Conservation (phyloP, 2,113 vertebrate species). For the Rattus rattus region DNA sequence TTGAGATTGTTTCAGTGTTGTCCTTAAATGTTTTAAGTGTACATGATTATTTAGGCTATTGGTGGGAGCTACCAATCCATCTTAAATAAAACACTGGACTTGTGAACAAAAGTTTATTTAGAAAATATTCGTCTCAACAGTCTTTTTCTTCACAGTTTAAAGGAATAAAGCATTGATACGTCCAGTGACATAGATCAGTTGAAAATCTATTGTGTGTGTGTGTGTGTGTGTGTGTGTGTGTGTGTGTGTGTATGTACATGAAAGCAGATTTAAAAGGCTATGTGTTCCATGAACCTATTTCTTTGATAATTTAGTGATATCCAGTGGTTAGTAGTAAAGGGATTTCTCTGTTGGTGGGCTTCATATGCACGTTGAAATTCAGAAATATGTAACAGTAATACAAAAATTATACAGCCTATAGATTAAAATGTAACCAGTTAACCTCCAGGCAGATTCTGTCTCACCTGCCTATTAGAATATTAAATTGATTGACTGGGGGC, state of each 20-base stretch:
- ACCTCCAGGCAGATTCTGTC: not conserved
- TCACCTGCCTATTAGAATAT: not conserved
- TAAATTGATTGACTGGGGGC: not conserved
- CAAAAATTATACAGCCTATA: not conserved
- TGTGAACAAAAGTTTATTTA: not conserved
- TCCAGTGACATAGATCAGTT: not conserved
- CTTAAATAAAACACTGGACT: not conserved
- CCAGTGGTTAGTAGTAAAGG: not conserved
- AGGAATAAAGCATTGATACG: not conserved
- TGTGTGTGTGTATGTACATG: not conserved
- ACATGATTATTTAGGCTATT: not conserved
- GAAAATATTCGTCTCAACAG: not conserved
- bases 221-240: no score
- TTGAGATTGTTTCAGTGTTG: not conserved
- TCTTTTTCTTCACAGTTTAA: not conserved
- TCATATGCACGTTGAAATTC: not conserved
- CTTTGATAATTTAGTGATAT: not conserved
- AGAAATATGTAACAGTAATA: not conserved
- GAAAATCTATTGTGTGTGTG: not conserved
- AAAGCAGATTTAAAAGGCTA: not conserved
- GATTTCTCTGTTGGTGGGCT: not conserved
- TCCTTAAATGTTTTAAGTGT: not conserved
- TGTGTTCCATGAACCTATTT: not conserved
- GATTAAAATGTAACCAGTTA: not conserved
- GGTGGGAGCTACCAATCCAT: not conserved